A percentile compares a stretch with the other conserved stretches of the same genome.
These are phyloP conservation scores for Varanus salvator DNA, from an alignment of 2,113 vertebrate species.

Conservation along the genomic window DNA sequence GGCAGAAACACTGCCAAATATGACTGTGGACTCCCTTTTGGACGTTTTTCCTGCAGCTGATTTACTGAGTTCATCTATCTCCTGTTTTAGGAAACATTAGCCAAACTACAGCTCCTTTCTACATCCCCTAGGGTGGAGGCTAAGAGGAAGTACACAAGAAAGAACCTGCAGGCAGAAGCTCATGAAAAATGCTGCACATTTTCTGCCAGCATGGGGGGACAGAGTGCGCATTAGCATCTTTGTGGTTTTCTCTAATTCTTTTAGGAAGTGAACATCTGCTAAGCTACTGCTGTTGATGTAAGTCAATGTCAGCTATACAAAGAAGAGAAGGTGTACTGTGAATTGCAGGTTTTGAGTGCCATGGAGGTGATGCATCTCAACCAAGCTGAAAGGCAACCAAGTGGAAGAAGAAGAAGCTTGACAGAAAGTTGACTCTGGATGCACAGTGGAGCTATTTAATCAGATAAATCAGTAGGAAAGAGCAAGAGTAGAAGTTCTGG, in stretches of 20 bases:
- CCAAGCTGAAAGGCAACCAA: conserved; percentile 20
- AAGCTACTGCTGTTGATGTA: neutral
- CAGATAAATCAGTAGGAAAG: rapidly evolving
- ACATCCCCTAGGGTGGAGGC: neutral
- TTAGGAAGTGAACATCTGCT: conserved; percentile 22
- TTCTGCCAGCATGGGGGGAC: neutral
- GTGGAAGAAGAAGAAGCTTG: conserved; percentile 41
- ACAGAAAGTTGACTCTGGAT: neutral
- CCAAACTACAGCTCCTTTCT: neutral
- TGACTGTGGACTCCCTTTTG: neutral
- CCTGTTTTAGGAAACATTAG: neutral
- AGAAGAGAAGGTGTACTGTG: conserved; percentile 42
- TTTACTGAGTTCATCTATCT: neutral
- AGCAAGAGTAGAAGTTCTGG: neutral
- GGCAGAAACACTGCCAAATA: neutral
- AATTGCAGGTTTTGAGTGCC: conserved; percentile 3
- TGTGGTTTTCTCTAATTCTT: conserved; percentile 22
- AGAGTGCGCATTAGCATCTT: neutral
- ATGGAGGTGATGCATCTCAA: conserved; percentile 25
- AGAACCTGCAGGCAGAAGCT: conserved; percentile 1
- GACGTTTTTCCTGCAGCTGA: neutral
- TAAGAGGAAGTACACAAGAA: neutral
- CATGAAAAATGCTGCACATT: neutral
- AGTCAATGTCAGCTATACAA: conserved; percentile 48
- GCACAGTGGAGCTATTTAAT: neutral